A percentile compares a stretch with the other conserved stretches of the same genome.
Conservation (phyloP, 1,140 invertebrate species). For the Callitettix versicolor region DNA sequence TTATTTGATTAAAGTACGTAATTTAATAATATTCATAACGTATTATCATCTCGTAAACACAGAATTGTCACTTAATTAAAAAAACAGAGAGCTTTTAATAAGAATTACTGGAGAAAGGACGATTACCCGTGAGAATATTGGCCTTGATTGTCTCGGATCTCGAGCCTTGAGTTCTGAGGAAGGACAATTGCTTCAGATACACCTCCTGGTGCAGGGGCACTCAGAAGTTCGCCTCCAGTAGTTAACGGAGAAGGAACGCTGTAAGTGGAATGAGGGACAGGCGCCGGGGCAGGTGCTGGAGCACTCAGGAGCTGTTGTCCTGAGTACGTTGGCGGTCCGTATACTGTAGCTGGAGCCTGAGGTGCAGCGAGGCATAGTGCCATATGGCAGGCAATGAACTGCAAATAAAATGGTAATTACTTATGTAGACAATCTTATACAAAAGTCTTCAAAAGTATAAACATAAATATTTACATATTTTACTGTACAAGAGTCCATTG, state of each 20-base stretch:
- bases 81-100: too few relatives aligned
- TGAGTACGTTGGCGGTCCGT: background rate
- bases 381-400: background rate
- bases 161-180: constrained; percentile 13
- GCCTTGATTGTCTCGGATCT: constrained; percentile 10
- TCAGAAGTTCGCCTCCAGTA: background rate
- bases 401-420: too few relatives aligned
- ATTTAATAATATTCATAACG: too few relatives aligned
- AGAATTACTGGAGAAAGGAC: too few relatives aligned
- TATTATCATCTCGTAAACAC: too few relatives aligned
- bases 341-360: background rate
- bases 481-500: too few relatives aligned
- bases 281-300: background rate
- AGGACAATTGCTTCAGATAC: background rate
- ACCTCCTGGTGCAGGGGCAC: background rate
- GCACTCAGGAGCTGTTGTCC: background rate
- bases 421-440: too few relatives aligned
- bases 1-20: too few relatives aligned
- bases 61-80: too few relatives aligned
- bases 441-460: too few relatives aligned
- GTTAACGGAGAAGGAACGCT: background rate
- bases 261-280: background rate
- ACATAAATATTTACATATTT: too few relatives aligned
- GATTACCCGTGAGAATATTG: constrained; percentile 23
- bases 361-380: background rate